A percentile compares a stretch with the other conserved stretches of the same genome.
phyloP scores from a whole-genome alignment of 2,113 vertebrate species.

The Pteronura brasiliensis region DNA sequence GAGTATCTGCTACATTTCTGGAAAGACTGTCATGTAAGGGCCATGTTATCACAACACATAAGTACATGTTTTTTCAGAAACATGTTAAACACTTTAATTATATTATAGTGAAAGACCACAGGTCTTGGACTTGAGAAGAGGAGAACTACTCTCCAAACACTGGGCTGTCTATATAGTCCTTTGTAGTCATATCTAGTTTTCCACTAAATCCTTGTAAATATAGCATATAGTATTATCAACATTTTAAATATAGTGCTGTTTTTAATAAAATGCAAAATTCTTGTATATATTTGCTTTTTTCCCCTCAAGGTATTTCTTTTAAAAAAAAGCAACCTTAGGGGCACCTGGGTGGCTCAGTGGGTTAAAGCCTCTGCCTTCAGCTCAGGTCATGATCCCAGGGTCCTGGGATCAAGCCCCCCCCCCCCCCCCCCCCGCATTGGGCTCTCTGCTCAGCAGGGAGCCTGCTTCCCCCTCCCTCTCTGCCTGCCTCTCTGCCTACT shows the following conservation, averaged over 20 bases:
- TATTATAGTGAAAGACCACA: not conserved
- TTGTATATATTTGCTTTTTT: not conserved
- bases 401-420: too few relatives aligned
- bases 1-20: not conserved
- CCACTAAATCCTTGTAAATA: not conserved
- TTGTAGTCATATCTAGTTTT: not conserved
- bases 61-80: not conserved
- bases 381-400: too few relatives aligned
- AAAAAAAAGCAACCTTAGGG: not conserved
- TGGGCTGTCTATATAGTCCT: not conserved
- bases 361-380: too few relatives aligned
- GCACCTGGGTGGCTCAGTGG: too few relatives aligned
- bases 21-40: not conserved
- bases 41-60: not conserved
- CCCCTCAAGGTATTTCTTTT: not conserved
- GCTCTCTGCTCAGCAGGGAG: too few relatives aligned
- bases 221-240: not conserved
- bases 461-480: too few relatives aligned
- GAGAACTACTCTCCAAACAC: not conserved
- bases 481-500: too few relatives aligned
- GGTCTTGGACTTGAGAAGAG: not conserved
- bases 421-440: too few relatives aligned
- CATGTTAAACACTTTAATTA: not conserved
- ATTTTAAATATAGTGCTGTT: constrained; percentile 14
- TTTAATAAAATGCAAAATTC: not conserved